These are phyloP conservation scores for Lepus americanus DNA, from an alignment of 2,113 vertebrate genomes.

Conservation along the genomic window DNA sequence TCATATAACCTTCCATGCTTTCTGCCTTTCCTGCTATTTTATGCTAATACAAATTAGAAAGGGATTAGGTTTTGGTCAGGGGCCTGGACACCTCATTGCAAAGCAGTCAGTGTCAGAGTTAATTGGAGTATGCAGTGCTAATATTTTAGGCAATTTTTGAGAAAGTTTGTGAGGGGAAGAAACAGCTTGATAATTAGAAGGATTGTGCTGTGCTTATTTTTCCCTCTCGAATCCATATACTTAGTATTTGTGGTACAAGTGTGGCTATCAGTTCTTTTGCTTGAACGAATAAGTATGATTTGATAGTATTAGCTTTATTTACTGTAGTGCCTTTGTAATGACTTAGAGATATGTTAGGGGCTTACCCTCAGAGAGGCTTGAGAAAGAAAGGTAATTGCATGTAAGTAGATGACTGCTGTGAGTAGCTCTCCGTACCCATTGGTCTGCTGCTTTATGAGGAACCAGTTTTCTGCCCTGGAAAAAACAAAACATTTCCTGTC, in stretches of 20 bases:
- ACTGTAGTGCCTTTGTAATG: background rate
- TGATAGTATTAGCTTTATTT: background rate
- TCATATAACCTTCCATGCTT: background rate
- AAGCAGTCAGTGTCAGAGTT: background rate
- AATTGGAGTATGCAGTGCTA: background rate
- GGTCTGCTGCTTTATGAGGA: background rate
- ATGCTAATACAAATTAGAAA: conserved; percentile 38
- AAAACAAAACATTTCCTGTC: background rate
- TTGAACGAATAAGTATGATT: background rate
- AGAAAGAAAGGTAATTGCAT: background rate
- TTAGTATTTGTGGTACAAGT: background rate
- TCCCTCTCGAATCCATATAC: background rate
- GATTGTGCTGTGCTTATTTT: background rate
- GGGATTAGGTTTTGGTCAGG: background rate
- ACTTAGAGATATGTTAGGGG: background rate
- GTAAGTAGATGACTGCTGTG: too few species aligned
- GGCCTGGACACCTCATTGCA: background rate
- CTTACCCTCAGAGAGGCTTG: background rate
- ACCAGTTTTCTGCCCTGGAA: background rate
- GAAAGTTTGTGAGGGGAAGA: background rate
- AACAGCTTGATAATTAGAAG: background rate
- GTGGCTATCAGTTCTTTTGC: background rate
- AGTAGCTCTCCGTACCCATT: background rate
- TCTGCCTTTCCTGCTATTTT: background rate
- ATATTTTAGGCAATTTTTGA: background rate